Conservation (phyloP, 35 echinoderm and acorn worm genomes). For the Heliocidaris tuberculata region DNA sequence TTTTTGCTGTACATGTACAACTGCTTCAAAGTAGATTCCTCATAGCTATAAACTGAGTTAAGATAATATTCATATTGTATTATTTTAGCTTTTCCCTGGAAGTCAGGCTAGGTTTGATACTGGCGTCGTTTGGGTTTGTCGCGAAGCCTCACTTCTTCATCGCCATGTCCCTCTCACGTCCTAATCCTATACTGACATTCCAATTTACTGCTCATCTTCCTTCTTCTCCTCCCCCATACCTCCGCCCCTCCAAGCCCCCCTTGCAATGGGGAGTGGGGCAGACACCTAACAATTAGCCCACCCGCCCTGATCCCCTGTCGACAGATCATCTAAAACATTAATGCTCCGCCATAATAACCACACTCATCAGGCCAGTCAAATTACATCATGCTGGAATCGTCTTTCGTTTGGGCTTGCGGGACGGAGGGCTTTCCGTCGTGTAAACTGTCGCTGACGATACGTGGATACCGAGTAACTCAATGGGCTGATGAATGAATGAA, state of each 20-base stretch:
- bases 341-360: constrained; percentile 45
- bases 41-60: not conserved
- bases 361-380: constrained; percentile 22
- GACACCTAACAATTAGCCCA: constrained; percentile 40
- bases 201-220: constrained; percentile 44
- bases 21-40: not conserved
- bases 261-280: constrained; percentile 26
- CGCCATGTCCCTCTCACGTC: constrained; percentile 42
- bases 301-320: constrained; percentile 22
- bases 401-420: constrained; percentile 19
- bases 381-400: constrained; percentile 27
- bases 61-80: not conserved
- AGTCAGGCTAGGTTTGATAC: not conserved
- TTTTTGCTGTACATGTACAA: not conserved
- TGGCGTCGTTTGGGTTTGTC: constrained; percentile 33
- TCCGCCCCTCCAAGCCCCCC: not conserved
- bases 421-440: not conserved
- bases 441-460: not conserved
- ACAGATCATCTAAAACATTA: constrained; percentile 47
- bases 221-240: not conserved
- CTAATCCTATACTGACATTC: constrained; percentile 49
- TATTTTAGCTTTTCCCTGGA: not conserved
- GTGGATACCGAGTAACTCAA: not conserved
- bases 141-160: constrained; percentile 20
- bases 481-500: constrained; percentile 11